Conservation (phyloP, 2,797 vertebrate genomes). For the Psittacula derbiana region DNA sequence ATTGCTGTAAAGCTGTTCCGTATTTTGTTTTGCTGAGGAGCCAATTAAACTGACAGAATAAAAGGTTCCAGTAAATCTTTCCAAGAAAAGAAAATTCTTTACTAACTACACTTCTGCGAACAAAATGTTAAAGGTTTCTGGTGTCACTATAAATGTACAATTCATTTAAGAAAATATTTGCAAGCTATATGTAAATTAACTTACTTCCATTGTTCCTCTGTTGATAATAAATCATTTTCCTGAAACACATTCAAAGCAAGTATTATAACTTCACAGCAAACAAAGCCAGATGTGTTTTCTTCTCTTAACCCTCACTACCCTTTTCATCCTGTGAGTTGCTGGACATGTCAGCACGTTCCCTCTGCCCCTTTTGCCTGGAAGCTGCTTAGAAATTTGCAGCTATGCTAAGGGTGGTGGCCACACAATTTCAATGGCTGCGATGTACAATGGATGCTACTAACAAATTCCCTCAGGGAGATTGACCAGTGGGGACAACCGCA, state of each 20-base stretch:
- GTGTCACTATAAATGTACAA: background rate
- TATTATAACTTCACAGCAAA: background rate
- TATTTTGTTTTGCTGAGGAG: background rate
- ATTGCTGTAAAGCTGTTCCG: background rate
- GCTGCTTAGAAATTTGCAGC: background rate
- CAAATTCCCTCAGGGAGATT: background rate
- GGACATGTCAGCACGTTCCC: background rate
- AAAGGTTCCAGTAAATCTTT: background rate
- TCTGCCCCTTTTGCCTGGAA: background rate
- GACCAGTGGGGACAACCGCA: fast-evolving
- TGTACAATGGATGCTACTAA: background rate
- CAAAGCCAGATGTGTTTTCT: background rate
- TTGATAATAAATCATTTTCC: constrained; percentile 72
- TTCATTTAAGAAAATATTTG: background rate
- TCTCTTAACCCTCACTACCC: background rate
- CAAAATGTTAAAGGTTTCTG: background rate
- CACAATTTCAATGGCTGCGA: fast-evolving
- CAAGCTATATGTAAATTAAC: background rate
- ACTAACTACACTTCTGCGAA: background rate
- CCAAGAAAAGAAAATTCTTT: background rate
- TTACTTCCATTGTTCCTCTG: constrained; percentile 69
- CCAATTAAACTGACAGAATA: background rate
- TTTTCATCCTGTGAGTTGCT: fast-evolving
- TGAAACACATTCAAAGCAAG: constrained; percentile 29
- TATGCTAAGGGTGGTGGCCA: fast-evolving